These are phyloP conservation scores for Pteropus alecto DNA, from an alignment of 2,113 vertebrate species.

Conservation along the genomic window DNA sequence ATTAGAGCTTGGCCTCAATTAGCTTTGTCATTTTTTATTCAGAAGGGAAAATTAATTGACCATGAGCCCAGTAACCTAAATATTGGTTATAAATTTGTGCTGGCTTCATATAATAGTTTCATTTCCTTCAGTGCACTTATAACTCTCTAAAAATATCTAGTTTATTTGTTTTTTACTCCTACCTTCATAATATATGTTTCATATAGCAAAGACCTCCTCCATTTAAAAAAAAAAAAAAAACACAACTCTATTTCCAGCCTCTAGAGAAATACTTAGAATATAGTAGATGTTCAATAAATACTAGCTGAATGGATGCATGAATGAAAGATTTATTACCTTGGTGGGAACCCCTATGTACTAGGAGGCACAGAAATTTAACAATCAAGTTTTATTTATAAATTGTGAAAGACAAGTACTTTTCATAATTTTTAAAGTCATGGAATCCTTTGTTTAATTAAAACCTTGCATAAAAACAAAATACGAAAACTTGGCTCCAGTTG, in stretches of 20 bases:
- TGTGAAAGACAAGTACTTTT: background rate
- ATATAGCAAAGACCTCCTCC: background rate
- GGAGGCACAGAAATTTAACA: background rate
- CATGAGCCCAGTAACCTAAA: background rate
- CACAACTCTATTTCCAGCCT: background rate
- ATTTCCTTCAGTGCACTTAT: background rate
- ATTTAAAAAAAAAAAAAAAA: background rate
- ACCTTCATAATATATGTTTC: background rate
- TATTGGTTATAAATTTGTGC: background rate
- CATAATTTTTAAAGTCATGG: background rate
- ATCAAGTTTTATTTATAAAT: background rate
- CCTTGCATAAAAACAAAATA: background rate
- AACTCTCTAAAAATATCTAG: background rate
- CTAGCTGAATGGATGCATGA: background rate
- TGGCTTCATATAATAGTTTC: background rate
- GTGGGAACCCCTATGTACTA: background rate
- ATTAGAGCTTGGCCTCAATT: constrained; percentile 26
- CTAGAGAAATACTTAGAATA: background rate
- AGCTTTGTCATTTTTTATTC: constrained; percentile 38
- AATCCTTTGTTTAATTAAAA: background rate
- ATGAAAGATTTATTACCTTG: background rate
- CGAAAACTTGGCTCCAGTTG: background rate
- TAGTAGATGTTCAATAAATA: background rate
- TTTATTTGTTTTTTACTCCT: background rate
- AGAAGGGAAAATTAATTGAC: constrained; percentile 38